Evolutionary conservation across 2,113 vertebrate species (phyloP).

Genomic region (Grammomys surdaster): DNA sequence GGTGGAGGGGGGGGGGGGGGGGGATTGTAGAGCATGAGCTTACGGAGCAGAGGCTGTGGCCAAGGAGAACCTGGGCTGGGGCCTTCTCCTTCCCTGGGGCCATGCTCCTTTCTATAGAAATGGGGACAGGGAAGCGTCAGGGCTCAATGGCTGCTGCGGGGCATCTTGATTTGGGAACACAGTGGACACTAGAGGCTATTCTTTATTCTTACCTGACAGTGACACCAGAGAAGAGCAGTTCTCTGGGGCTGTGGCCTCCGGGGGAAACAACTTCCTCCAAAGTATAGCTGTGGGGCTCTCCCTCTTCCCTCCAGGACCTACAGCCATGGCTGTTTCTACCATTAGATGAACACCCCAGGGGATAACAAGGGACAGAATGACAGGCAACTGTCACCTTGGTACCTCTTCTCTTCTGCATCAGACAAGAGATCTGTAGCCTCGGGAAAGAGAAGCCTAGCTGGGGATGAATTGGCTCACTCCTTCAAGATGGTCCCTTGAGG

Average conservation of each 20-base stretch:
- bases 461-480: rapidly evolving
- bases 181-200: neutral
- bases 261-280: neutral
- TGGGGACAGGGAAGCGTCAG: neutral
- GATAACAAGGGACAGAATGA: neutral
- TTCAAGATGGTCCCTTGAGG: neutral
- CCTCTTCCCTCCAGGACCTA: neutral
- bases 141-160: neutral
- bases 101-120: neutral
- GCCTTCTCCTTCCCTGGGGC: neutral
- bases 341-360: neutral
- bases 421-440: neutral
- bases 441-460: neutral
- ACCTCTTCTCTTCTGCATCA: neutral
- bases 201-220: neutral
- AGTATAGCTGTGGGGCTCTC: neutral
- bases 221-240: neutral
- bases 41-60: neutral
- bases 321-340: neutral
- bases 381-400: neutral
- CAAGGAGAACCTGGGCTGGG: neutral
- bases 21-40: conserved; percentile 67
- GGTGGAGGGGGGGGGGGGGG: neutral
- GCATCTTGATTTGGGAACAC: neutral
- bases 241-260: neutral